These are phyloP conservation scores for Corapipo altera DNA, from an alignment of 2,113 vertebrate species.

Conservation along the genomic window DNA sequence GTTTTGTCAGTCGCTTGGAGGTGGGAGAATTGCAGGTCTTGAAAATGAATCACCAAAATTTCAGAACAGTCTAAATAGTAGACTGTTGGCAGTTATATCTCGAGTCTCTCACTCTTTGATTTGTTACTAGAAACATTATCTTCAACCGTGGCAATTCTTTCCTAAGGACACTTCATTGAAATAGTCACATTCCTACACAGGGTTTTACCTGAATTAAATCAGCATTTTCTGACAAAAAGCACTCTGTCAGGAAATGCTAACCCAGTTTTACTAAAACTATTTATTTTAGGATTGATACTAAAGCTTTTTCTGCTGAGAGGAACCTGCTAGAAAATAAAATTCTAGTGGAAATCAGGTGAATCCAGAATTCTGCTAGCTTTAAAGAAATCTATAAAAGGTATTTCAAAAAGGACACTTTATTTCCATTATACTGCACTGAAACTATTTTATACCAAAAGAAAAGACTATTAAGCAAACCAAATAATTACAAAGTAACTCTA, in stretches of 20 bases:
- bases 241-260: background rate
- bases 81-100: background rate
- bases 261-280: background rate
- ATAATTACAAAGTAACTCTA: background rate
- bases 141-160: background rate
- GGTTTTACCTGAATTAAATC: conserved; percentile 1
- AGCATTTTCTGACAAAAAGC: background rate
- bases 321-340: background rate
- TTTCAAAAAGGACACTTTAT: background rate
- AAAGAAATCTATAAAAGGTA: background rate
- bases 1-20: background rate
- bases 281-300: background rate
- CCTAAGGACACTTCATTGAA: background rate
- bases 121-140: background rate
- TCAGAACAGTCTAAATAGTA: background rate
- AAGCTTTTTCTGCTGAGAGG: background rate
- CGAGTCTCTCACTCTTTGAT: background rate
- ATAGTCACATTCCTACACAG: background rate
- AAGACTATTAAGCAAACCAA: background rate
- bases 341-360: background rate
- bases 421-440: background rate
- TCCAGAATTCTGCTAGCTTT: accelerated
- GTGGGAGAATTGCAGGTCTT: background rate
- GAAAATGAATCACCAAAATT: background rate
- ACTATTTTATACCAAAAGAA: background rate